phyloP scores from a whole-genome alignment of 2,113 vertebrate species.

The Mastomys coucha region DNA sequence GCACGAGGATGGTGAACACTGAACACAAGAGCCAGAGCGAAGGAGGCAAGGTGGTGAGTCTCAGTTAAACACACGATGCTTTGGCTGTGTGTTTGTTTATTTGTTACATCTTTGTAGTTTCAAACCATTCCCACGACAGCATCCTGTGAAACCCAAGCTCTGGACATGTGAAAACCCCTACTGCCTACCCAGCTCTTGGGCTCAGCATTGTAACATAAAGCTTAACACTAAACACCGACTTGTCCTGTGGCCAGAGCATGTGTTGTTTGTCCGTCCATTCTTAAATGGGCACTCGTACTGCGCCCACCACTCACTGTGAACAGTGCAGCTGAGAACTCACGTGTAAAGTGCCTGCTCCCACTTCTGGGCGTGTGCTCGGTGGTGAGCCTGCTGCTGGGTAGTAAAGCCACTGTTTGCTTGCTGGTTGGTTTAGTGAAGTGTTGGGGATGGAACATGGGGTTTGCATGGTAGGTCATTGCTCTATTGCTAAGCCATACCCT shows the following conservation, averaged over 20 bases:
- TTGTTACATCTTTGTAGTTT: background rate
- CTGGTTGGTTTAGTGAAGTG: no score
- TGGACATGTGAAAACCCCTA: background rate
- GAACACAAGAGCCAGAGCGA: background rate
- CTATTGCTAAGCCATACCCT: background rate
- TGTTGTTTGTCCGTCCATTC: background rate
- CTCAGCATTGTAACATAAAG: background rate
- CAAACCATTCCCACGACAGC: background rate
- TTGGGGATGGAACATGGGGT: background rate
- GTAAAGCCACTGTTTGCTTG: background rate
- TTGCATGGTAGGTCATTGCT: background rate
- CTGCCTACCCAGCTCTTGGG: background rate
- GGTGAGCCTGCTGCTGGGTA: no score
- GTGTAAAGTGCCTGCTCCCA: background rate
- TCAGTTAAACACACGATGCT: background rate
- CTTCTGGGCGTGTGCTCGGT: background rate
- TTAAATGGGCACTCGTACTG: background rate
- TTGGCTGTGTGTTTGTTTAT: background rate
- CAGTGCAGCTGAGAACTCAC: background rate
- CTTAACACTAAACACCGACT: background rate
- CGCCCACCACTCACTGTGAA: background rate
- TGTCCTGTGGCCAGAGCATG: background rate
- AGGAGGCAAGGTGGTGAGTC: background rate
- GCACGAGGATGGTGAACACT: accelerated
- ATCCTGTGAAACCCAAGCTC: no score